Conservation (phyloP, 2,113 vertebrate genomes). For the Prochilodus magdalenae region DNA sequence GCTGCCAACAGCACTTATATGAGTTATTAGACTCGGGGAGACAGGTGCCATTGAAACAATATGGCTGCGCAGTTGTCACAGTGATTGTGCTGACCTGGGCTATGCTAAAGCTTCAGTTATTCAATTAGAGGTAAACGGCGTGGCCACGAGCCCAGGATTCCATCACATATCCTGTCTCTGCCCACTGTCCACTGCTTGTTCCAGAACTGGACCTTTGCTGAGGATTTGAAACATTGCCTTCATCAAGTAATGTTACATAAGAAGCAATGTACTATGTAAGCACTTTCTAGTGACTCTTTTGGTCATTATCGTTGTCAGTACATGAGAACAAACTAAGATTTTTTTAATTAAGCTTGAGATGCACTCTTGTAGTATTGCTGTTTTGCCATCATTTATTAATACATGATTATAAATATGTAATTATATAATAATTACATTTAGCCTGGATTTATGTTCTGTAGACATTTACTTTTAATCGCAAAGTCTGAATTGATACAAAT, state of each 20-base stretch:
- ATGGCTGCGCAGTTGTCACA: slow-evolving; percentile 65
- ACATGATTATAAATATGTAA: neutral
- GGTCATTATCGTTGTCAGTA: neutral
- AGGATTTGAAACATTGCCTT: neutral
- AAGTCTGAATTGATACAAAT: too few species aligned
- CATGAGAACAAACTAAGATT: neutral
- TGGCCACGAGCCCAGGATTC: slow-evolving; percentile 62
- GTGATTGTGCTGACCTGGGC: slow-evolving; percentile 62
- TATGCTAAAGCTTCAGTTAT: slow-evolving; percentile 62
- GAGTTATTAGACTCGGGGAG: slow-evolving; percentile 73
- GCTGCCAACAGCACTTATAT: slow-evolving; percentile 64
- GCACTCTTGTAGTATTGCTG: neutral
- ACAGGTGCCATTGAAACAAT: slow-evolving; percentile 73
- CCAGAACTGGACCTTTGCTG: neutral
- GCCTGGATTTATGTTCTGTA: too few species aligned
- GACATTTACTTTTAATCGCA: too few species aligned
- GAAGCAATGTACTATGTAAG: neutral
- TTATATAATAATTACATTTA: neutral
- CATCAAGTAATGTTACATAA: neutral
- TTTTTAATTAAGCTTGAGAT: neutral
- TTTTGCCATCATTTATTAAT: neutral
- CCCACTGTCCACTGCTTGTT: neutral
- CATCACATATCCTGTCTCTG: slow-evolving; percentile 40
- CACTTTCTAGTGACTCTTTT: neutral
- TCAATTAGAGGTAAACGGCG: slow-evolving; percentile 67